Percentiles rank a stretch among this genome's conserved stretches.
Conservation (phyloP, 2,888 invertebrate genomes). For the Tineola bisselliella region DNA sequence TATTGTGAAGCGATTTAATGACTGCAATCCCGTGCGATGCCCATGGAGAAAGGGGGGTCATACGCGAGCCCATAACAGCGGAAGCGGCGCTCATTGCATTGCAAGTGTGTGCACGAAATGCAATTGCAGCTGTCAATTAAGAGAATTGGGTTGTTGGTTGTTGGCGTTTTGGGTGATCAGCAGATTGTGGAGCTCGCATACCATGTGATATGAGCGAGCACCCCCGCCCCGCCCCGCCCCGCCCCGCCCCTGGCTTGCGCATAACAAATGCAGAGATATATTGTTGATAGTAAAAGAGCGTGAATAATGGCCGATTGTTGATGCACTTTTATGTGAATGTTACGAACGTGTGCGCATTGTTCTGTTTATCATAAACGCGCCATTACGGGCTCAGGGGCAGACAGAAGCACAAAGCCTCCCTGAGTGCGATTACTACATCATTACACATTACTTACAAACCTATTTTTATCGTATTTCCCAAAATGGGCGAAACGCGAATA, state of each 20-base stretch:
- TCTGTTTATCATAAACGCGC: not conserved
- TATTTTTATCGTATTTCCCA: too few species aligned
- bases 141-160: constrained; percentile 47
- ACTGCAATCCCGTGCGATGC: not conserved
- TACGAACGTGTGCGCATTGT: not conserved
- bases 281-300: constrained; percentile 18
- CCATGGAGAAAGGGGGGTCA: not conserved
- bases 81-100: constrained; percentile 21
- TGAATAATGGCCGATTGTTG: constrained; percentile 18
- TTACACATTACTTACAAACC: too few species aligned
- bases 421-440: too few species aligned
- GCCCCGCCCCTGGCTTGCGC: too few species aligned
- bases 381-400: not conserved
- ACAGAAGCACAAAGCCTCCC: too few species aligned
- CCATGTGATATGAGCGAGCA: too few species aligned
- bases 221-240: too few species aligned
- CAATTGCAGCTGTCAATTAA: constrained; percentile 59
- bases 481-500: too few species aligned
- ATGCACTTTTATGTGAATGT: not conserved
- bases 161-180: too few species aligned
- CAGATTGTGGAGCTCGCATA: too few species aligned
- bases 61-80: constrained; percentile 15
- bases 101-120: constrained; percentile 28
- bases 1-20: not conserved
- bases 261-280: constrained; percentile 19